Percentiles rank a stretch among this genome's conserved stretches.
Conservation (phyloP, 1,140 invertebrate genomes). For the Eufriesea mexicana region DNA sequence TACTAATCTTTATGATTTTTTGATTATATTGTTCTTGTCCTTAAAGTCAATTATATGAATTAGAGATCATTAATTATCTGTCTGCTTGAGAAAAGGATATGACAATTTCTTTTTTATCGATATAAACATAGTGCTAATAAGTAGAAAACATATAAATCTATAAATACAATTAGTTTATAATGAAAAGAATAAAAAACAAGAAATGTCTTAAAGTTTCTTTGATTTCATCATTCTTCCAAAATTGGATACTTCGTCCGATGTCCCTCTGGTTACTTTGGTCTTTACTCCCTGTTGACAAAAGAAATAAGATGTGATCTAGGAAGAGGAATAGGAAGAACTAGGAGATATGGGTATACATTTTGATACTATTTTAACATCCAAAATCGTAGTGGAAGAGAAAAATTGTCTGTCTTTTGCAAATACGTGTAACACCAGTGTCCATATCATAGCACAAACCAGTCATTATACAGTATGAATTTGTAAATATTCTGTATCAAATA, state of each 20-base stretch:
- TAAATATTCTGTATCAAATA: constrained; percentile 25
- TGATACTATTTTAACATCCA: constrained; percentile 41
- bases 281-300: constrained; percentile 49
- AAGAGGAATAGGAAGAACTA: constrained; percentile 30
- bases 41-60: background rate
- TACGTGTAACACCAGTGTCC: constrained; percentile 35
- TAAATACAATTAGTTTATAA: background rate
- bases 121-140: background rate
- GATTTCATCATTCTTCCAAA: constrained; percentile 30
- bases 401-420: constrained; percentile 43
- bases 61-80: background rate
- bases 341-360: constrained; percentile 38
- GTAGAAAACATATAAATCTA: background rate
- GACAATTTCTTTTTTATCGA: background rate
- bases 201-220: constrained; percentile 55
- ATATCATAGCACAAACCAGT: constrained; percentile 32
- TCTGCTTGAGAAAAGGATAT: background rate
- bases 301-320: constrained; percentile 30
- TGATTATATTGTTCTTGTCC: background rate
- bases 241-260: background rate
- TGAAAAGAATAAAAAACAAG: background rate
- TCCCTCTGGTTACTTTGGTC: background rate
- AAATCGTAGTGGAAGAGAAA: constrained; percentile 37
- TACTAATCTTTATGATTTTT: background rate
- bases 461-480: constrained; percentile 37